Evolutionary conservation across 2,113 vertebrate species (phyloP).

Genomic region (Dicerorhinus sumatrensis): DNA sequence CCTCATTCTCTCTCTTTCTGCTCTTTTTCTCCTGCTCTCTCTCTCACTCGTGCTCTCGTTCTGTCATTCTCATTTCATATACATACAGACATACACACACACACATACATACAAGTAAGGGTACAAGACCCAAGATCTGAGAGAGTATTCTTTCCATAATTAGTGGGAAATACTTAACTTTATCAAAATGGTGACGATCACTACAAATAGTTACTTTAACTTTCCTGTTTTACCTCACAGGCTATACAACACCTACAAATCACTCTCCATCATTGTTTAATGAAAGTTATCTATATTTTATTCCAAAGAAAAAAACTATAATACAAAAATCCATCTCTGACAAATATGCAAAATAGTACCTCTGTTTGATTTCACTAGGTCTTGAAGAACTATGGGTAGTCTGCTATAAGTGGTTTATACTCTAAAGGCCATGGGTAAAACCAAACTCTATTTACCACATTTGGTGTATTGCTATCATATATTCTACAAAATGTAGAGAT

Average conservation of each 20-base stretch:
- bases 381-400: not conserved
- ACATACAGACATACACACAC: not conserved
- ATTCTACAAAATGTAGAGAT: not conserved
- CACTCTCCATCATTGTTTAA: not conserved
- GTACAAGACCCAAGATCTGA: not conserved
- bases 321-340: not conserved
- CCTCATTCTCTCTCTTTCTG: not conserved
- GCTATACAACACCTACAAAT: not conserved
- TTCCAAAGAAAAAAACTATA: not conserved
- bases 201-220: not conserved
- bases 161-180: not conserved
- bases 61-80: not conserved
- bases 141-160: not conserved
- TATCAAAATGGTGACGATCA: constrained; percentile 34
- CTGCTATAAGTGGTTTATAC: not conserved
- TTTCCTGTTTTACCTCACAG: not conserved
- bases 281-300: not conserved
- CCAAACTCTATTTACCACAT: not conserved
- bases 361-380: not conserved
- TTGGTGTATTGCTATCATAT: not conserved
- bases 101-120: not conserved
- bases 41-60: not conserved
- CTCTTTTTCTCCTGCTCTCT: not conserved
- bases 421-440: not conserved
- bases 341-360: not conserved